Base-by-base conservation (phyloP, 2,888 invertebrate species). In the Protula sp. region DNA sequence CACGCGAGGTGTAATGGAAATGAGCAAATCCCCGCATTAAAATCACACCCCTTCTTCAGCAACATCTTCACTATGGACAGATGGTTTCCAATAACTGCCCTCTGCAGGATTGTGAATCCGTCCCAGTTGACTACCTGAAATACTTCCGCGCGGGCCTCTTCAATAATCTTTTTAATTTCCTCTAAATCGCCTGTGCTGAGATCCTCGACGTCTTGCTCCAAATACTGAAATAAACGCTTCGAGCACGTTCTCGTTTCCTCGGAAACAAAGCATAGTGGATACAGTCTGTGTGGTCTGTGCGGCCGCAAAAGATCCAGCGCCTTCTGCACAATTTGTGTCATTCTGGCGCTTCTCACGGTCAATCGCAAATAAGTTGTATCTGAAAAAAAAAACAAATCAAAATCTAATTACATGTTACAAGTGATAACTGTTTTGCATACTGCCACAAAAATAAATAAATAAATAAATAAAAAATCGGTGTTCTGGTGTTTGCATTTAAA, bases 1-100 rank as follows among this genome's bases (percentile, higher is more conserved):
- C 88, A 88, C 19, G 89, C 89, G 61, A 89, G 87, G 75, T 89
- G 89, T 55, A 89, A 80, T 1, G 89, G 89, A 56, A 88, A 82
- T 67, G 88, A 89, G 75, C 89, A 89, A 26, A 87, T 86, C 66
- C 87, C 87, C 27, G 87, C 82, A 77, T 88, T 87, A 1, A 87
- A 85, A 75, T 88, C 87, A 87, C 87, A 88, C 9, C 70, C 70
- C 38, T 69, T 68, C 48, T 68, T 69, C n/a, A 75, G 59, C 30
- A 79, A 61, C 3, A 70, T 47, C 55, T 64, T 56, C 28, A 88
- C 87, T 73, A 89, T 82, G 69, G 88, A 87, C 47, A 87, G 85
- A 75, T 87, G 87, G 78, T 88, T 87, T 57, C 87, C 84, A 50
- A 88, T 87, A 5, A 89, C 87, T 72, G 87, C 88, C 69, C 87